Evolutionary conservation across 2,888 invertebrate species (phyloP).

Genomic region (Microctonus aethiopoides): DNA sequence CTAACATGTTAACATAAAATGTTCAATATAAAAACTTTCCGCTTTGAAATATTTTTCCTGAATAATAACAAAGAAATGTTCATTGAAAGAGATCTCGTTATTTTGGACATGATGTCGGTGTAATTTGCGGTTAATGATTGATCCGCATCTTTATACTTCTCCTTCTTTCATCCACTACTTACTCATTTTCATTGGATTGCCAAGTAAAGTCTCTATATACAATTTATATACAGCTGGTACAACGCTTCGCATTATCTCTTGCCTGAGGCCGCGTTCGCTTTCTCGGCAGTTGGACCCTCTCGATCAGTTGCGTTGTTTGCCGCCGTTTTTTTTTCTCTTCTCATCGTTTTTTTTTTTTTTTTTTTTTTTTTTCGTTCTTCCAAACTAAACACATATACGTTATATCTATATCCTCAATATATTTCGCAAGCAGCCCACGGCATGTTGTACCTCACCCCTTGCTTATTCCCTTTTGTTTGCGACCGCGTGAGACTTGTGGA

Average conservation of each 20-base stretch:
- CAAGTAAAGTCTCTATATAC: not conserved
- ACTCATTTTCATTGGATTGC: not conserved
- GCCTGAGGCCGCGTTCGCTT: not conserved
- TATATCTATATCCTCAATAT: not conserved
- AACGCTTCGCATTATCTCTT: conserved; percentile 5
- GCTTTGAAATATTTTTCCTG: not conserved
- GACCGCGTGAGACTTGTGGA: conserved; percentile 13
- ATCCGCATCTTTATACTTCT: not conserved
- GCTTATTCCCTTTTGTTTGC: not conserved
- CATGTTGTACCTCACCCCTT: not conserved
- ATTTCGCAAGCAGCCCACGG: conserved; percentile 3
- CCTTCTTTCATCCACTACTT: not conserved
- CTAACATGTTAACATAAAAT: too few relatives aligned
- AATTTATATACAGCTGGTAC: conserved; percentile 7
- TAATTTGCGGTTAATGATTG: conserved; percentile 16
- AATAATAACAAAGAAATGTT: not conserved
- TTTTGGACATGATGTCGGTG: conserved; percentile 22
- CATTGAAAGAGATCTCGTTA: conserved; percentile 9
- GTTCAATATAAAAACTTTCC: not conserved
- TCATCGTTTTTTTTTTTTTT: not conserved
- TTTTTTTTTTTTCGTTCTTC: not conserved
- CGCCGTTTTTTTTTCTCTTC: not conserved
- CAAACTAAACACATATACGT: not conserved
- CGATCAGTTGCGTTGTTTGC: conserved; percentile 15
- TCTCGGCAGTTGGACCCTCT: not conserved